phyloP scores from a whole-genome alignment of 2,797 vertebrate genomes.

The Amblyopsis hoosieri region DNA sequence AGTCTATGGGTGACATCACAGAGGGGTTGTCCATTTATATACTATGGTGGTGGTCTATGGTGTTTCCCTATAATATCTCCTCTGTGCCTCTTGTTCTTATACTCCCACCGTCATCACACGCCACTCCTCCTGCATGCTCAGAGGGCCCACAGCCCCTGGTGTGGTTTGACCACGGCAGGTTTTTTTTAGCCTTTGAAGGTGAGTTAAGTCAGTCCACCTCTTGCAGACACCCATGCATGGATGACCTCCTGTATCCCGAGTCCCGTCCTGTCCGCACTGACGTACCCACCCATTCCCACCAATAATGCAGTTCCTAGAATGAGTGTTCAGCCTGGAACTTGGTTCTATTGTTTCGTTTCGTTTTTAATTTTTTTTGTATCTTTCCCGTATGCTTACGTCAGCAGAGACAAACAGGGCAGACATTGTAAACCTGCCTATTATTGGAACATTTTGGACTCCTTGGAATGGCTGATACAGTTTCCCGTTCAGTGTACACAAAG shows the following conservation, averaged over 20 bases:
- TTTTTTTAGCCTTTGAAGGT: slow-evolving; percentile 99
- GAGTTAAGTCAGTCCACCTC: slow-evolving; percentile 74
- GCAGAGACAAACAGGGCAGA: neutral
- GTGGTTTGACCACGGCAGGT: slow-evolving; percentile 99
- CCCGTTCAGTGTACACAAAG: neutral
- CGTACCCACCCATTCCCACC: slow-evolving; percentile 29
- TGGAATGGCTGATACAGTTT: neutral
- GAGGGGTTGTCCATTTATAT: too few relatives aligned
- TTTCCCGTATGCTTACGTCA: neutral
- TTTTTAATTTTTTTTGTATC: slow-evolving; percentile 1
- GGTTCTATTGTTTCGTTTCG: neutral
- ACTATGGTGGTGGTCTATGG: neutral
- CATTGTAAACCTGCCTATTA: neutral
- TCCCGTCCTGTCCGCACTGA: slow-evolving; percentile 1
- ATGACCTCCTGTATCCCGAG: slow-evolving; percentile 26
- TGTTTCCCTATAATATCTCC: slow-evolving; percentile 66
- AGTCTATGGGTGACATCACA: too few relatives aligned
- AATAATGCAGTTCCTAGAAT: slow-evolving; percentile 2
- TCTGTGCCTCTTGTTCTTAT: slow-evolving; percentile 83
- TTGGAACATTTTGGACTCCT: neutral
- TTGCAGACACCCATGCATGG: slow-evolving; percentile 50
- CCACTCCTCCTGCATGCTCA: slow-evolving; percentile 86
- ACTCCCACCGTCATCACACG: slow-evolving; percentile 75
- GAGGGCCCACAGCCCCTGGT: slow-evolving; percentile 96
- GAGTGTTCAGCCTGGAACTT: too few relatives aligned